phyloP scores from a whole-genome alignment of 2,113 vertebrate species.

The Tapirus terrestris region DNA sequence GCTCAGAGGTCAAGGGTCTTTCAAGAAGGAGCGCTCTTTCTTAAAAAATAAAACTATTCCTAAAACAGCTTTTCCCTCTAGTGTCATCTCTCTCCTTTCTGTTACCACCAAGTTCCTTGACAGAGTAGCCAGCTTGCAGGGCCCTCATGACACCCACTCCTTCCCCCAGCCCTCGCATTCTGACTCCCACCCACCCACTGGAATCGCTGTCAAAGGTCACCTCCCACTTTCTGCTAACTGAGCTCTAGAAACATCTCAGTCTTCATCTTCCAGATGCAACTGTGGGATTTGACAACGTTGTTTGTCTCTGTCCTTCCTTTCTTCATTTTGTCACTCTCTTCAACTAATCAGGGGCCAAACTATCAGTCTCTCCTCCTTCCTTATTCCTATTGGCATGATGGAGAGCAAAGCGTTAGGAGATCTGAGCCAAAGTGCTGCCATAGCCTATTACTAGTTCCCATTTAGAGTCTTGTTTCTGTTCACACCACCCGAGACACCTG shows the following conservation, averaged over 20 bases:
- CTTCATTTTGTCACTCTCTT: not conserved
- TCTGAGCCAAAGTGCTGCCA: not conserved
- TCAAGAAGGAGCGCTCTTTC: not conserved
- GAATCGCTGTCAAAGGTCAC: no score
- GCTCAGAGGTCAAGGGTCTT: not conserved
- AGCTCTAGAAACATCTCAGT: not conserved
- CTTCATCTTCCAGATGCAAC: not conserved
- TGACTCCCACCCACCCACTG: not conserved
- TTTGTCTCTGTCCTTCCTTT: not conserved
- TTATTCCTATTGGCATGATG: not conserved
- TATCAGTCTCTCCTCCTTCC: not conserved
- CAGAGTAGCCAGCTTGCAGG: no score
- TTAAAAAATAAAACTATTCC: not conserved
- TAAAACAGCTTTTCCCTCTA: not conserved
- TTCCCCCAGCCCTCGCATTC: no score
- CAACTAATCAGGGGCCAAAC: not conserved
- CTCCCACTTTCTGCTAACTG: not conserved
- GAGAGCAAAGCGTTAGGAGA: not conserved
- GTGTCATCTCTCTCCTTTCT: no score
- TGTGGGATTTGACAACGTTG: not conserved
- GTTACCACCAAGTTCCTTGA: not conserved
- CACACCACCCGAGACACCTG: not conserved
- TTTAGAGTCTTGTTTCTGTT: not conserved
- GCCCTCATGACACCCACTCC: no score
- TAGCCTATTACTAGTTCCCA: not conserved